Evolutionary conservation across 2,797 vertebrate species (phyloP).

Genomic region (Gila robusta): DNA sequence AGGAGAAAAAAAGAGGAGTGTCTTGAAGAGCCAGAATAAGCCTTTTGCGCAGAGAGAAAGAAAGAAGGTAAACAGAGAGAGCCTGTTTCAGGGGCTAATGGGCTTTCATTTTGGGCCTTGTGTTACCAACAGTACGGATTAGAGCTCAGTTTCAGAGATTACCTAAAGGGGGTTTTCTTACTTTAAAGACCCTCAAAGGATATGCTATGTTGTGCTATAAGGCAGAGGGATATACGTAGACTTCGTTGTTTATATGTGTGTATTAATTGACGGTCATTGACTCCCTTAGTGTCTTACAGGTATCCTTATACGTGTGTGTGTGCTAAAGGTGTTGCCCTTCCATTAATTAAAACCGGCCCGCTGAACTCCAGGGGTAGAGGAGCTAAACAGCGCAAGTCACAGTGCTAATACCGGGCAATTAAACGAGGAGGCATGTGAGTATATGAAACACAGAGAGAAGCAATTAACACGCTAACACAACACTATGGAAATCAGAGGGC

Average conservation of each 20-base stretch:
- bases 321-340: constrained; percentile 77
- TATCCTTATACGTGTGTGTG: background rate
- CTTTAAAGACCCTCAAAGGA: constrained; percentile 76
- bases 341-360: constrained; percentile 80
- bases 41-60: background rate
- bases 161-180: constrained; percentile 74
- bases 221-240: constrained; percentile 34
- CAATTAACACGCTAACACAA: constrained; percentile 36
- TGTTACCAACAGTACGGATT: constrained; percentile 75
- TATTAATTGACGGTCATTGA: constrained; percentile 24
- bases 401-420: constrained; percentile 44
- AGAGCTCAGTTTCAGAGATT: constrained; percentile 78
- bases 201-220: constrained; percentile 68
- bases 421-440: constrained; percentile 30
- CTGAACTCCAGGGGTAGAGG: constrained; percentile 42
- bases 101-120: constrained; percentile 31
- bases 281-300: constrained; percentile 29
- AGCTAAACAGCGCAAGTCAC: constrained; percentile 48
- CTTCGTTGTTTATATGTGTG: constrained; percentile 23
- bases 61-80: constrained; percentile 8
- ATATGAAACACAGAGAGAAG: constrained; percentile 30
- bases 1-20: constrained; percentile 6
- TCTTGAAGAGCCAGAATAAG: constrained; percentile 5
- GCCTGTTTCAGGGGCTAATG: constrained; percentile 35
- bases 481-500: constrained; percentile 10